Evolutionary conservation across 2,888 invertebrate genomes (phyloP).

Genomic region (Melikaiella ostensackeni): DNA sequence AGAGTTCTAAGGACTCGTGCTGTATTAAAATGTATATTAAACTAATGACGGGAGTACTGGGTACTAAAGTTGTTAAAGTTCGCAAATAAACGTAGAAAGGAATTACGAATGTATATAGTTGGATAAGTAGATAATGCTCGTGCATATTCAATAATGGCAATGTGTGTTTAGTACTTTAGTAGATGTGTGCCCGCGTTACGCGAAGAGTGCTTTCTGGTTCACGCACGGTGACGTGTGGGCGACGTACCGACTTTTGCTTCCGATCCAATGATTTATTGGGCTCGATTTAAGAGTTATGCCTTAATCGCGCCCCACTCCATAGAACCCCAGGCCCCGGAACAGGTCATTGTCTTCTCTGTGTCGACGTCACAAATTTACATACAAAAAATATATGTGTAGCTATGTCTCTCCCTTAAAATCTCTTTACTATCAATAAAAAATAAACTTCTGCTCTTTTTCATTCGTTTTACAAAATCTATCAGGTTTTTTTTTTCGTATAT

Average conservation of each 20-base stretch:
- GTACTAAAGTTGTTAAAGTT: constrained; percentile 41
- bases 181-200: constrained; percentile 50
- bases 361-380: constrained; percentile 50
- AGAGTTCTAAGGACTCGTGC: too few relatives aligned
- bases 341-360: constrained; percentile 64
- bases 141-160: constrained; percentile 57
- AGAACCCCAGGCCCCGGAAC: constrained; percentile 50
- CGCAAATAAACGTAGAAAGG: not conserved
- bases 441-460: too few relatives aligned
- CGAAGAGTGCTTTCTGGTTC: constrained; percentile 43
- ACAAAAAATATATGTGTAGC: not conserved
- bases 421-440: too few relatives aligned
- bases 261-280: constrained; percentile 62
- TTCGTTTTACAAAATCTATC: too few relatives aligned
- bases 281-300: constrained; percentile 56
- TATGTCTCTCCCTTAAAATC: too few relatives aligned
- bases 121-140: constrained; percentile 61
- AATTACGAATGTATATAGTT: constrained; percentile 47
- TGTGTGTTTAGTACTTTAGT: constrained; percentile 51
- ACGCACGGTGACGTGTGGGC: constrained; percentile 38
- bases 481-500: too few relatives aligned
- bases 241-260: constrained; percentile 55
- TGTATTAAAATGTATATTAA: too few relatives aligned
- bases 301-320: constrained; percentile 48
- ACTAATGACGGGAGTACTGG: too few relatives aligned